Percentiles rank a stretch among this genome's conserved stretches.
Evolutionary conservation across 1,140 invertebrate genomes (phyloP).

Genomic region (Panagrolaimus sp.): DNA sequence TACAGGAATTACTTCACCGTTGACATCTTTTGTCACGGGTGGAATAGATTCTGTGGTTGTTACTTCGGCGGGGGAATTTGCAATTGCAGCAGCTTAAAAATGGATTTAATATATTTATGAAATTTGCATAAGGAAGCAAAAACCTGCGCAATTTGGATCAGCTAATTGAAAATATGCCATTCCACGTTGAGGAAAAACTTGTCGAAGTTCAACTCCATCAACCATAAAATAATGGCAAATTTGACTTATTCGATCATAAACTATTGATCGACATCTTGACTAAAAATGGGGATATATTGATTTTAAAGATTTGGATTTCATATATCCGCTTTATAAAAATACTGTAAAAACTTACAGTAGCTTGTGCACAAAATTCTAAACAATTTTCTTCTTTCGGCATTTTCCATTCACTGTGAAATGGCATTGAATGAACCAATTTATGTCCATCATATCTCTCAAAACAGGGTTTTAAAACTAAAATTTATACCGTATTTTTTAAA

Average conservation of each 20-base stretch:
- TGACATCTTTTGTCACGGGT: background rate
- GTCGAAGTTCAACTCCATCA: constrained; percentile 6
- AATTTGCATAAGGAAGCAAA: background rate
- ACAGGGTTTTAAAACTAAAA: constrained; percentile 5
- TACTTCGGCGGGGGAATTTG: background rate
- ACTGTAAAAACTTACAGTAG: constrained; percentile 4
- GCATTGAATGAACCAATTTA: background rate
- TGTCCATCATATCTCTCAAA: constrained; percentile 7
- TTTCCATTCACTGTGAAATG: constrained; percentile 9
- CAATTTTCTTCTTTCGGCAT: background rate
- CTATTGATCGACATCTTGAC: constrained; percentile 14
- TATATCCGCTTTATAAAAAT: background rate
- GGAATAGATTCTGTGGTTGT: background rate
- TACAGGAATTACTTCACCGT: constrained; percentile 12
- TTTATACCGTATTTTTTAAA: no score
- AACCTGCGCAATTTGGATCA: constrained; percentile 14
- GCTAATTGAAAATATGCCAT: constrained; percentile 15
- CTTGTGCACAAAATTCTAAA: background rate
- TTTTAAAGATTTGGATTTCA: background rate
- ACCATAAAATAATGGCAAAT: constrained; percentile 14
- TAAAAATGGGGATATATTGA: background rate
- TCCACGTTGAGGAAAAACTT: background rate
- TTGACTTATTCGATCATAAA: constrained; percentile 10
- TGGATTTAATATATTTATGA: background rate
- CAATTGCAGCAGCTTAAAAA: background rate